Conservation (phyloP, 2,888 invertebrate genomes). For the Orchestes rusci region DNA sequence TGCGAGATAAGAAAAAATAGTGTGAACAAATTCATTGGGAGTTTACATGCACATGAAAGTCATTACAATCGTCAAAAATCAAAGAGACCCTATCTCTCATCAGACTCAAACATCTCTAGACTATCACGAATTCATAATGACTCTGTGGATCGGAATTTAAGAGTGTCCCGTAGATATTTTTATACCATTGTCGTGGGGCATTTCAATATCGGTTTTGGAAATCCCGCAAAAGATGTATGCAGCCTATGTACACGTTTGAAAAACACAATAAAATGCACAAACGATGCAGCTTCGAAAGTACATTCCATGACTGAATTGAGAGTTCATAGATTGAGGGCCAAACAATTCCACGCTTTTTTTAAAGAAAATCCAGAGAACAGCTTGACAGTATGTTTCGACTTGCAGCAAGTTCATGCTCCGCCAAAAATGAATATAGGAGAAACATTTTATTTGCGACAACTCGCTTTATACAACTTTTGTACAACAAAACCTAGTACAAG, state of each 20-base stretch:
- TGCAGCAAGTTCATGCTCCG: conserved; percentile 15
- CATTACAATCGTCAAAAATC: conserved; percentile 1
- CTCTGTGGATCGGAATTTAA: background rate
- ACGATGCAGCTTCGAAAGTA: background rate
- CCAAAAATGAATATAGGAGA: conserved; percentile 18
- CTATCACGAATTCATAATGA: conserved; percentile 3
- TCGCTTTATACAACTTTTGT: conserved; percentile 24
- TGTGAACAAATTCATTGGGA: background rate
- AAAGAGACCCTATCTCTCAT: conserved; percentile 1
- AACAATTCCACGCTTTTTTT: background rate
- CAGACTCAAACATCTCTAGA: background rate
- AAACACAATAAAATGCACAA: background rate
- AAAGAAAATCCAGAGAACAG: conserved; percentile 5
- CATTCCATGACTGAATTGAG: background rate
- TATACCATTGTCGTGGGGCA: background rate
- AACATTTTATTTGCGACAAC: conserved; percentile 25
- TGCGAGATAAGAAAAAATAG: background rate
- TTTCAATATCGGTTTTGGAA: conserved; percentile 1
- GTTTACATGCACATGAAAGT: conserved; percentile 1
- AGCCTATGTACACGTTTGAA: background rate
- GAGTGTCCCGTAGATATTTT: background rate
- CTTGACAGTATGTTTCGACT: conserved; percentile 11
- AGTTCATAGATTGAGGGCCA: conserved; percentile 1
- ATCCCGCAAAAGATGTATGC: conserved; percentile 3
- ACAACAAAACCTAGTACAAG: conserved; percentile 16